Base-by-base conservation (phyloP, 2,888 invertebrate species). In the Nipponacmea schrenckii region DNA sequence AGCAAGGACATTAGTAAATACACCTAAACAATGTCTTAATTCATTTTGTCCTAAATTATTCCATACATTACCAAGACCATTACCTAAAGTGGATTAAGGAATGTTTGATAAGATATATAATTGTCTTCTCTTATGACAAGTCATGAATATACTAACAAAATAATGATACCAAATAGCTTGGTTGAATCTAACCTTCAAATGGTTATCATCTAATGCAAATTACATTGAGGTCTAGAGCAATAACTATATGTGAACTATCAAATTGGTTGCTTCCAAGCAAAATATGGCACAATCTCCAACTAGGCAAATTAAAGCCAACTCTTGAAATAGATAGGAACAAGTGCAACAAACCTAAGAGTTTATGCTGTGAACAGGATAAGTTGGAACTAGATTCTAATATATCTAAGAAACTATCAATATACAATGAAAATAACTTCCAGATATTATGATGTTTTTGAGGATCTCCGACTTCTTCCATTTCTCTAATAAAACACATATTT, bases 401-500 rank as follows among this genome's bases (percentile, higher is more conserved):
- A 64, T 86, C 85, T 70, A 83, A 82, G 7, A 80, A 64, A 24
- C 81, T 77, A 44, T 86, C 85, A 4, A 85, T 10, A 70, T 85
- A 86, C 7, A 80, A 62, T 10, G 66, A 62, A 15, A 85, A 70
- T 56, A 85, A 74, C 31, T 74, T 74, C 82, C 84, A 85, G 50
- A 82, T 39, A 24, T 72, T 72, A 26, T 82, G 79, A 45, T 77
- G 73, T 27, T 69, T 70, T 17, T 65, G 62, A 24, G 73, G 74
- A 64, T 83, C 83, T 10, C 68, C 75, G 8, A 74, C 75, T 15
- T 75, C 66, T 7, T 56, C 56, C 74, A 82, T 79, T 62, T 84
- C 80, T 63, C 86, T 85, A 71, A 14, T 62, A 69, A 67, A 50
- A 69, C 45, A 56, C 5, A 45, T n/a, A 39, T 31, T n/a, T 20